Evolutionary conservation across 2,888 invertebrate genomes (phyloP).

Genomic region (Temnothorax rugatulus): DNA sequence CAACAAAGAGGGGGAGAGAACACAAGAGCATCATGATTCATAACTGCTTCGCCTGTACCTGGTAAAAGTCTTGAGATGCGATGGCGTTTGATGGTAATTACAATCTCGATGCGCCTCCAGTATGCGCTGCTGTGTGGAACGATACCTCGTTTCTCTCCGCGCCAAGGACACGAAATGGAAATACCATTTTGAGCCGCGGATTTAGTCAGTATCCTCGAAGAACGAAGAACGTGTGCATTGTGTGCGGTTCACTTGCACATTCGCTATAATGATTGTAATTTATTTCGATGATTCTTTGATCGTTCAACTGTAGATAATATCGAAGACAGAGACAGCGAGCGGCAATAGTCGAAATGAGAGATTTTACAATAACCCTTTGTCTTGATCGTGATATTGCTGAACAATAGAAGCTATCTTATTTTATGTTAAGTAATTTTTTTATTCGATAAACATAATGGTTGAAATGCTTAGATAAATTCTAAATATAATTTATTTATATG

Average conservation of each 20-base stretch:
- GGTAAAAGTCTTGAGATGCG: constrained; percentile 23
- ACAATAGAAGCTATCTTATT: background rate
- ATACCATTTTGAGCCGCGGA: constrained; percentile 17
- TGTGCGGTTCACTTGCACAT: constrained; percentile 10
- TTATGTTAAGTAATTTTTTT: background rate
- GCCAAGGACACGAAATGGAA: constrained; percentile 47
- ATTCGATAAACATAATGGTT: background rate
- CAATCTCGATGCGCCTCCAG: constrained; percentile 35
- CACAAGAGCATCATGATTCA: constrained; percentile 31
- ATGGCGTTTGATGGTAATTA: constrained; percentile 50
- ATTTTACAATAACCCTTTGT: constrained; percentile 1
- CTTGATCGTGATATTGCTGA: background rate
- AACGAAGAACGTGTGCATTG: constrained; percentile 29
- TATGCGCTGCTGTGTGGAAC: constrained; percentile 45
- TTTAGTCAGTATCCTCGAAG: constrained; percentile 21
- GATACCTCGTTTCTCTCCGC: constrained; percentile 13
- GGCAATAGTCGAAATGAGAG: background rate
- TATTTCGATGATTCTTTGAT: constrained; percentile 53
- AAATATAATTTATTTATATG: background rate
- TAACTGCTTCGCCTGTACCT: constrained; percentile 27
- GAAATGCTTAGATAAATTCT: background rate
- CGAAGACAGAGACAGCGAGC: constrained; percentile 2
- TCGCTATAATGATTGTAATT: constrained; percentile 41
- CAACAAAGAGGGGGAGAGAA: constrained; percentile 18
- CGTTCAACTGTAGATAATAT: constrained; percentile 55